These are phyloP conservation scores for Sander lucioperca DNA, from an alignment of 2,113 vertebrate species.

Conservation along the genomic window DNA sequence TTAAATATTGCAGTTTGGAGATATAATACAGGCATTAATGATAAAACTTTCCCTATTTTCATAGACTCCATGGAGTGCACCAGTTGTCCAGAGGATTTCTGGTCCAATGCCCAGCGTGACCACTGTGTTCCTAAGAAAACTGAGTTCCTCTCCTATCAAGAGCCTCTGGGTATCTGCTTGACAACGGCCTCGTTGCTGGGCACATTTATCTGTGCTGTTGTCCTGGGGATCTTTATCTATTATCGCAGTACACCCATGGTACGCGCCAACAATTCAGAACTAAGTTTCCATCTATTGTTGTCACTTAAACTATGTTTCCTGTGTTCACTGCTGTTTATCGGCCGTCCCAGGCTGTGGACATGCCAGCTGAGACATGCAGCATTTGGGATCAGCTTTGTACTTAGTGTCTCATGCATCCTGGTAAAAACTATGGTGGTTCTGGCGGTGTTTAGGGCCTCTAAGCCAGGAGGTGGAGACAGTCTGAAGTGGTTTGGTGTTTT, in stretches of 20 bases:
- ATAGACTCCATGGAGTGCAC: constrained; percentile 73
- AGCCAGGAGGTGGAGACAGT: constrained; percentile 13
- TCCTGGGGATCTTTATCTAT: constrained; percentile 60
- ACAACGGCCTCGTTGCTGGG: constrained; percentile 63
- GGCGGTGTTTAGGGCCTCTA: constrained; percentile 24
- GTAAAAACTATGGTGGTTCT: constrained; percentile 22
- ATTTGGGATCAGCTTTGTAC: constrained; percentile 27
- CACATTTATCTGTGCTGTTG: constrained; percentile 56
- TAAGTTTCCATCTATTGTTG: constrained; percentile 75
- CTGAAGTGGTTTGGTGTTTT: constrained; percentile 5
- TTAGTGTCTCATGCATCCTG: constrained; percentile 2
- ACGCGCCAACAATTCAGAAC: constrained; percentile 78
- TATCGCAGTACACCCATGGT: constrained; percentile 74
- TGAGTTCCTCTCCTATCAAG: constrained; percentile 21
- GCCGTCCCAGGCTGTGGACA: constrained; percentile 7
- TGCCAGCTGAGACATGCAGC: constrained; percentile 31
- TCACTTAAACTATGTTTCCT: constrained; percentile 81
- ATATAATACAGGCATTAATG: neutral
- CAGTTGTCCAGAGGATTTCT: constrained; percentile 72
- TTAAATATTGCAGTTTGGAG: neutral
- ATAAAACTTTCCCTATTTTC: neutral
- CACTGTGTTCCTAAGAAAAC: constrained; percentile 16
- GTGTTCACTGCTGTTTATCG: constrained; percentile 71
- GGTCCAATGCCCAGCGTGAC: constrained; percentile 59
- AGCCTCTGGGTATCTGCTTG: constrained; percentile 17